These are phyloP conservation scores for Tyrophagus putrescentiae DNA, from an alignment of 1,140 invertebrate genomes.

Conservation along the genomic window DNA sequence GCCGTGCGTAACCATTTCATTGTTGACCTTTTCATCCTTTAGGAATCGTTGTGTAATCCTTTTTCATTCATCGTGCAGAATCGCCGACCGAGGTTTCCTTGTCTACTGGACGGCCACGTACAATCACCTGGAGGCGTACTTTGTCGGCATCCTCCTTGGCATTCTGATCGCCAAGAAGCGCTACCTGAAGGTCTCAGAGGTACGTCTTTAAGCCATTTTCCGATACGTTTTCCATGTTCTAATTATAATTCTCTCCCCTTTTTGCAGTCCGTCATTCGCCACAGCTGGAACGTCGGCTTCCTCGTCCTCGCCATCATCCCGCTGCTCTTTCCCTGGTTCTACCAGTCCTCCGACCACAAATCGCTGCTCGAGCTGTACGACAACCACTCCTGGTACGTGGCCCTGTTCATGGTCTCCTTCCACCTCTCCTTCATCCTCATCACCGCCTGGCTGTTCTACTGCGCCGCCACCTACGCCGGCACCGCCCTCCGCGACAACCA, in stretches of 20 bases:
- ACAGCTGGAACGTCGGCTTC: not conserved
- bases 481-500: not conserved
- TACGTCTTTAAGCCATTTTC: not conserved
- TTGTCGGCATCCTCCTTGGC: conserved; percentile 4
- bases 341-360: not conserved
- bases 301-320: not conserved
- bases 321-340: conserved; percentile 1
- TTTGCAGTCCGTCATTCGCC: not conserved
- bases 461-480: not conserved
- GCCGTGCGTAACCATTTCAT: not conserved
- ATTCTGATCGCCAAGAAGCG: not conserved
- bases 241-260: too few relatives aligned
- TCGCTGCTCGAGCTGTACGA: not conserved
- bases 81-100: not conserved
- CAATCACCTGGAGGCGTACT: conserved; percentile 16
- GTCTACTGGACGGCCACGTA: conserved; percentile 9
- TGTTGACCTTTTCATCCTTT: not conserved
- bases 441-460: not conserved
- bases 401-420: not conserved
- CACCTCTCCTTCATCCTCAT: not conserved
- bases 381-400: not conserved
- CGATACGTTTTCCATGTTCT: too few relatives aligned
- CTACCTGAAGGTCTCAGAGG: not conserved
- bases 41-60: not conserved
- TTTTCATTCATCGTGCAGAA: not conserved